Conservation (phyloP, 2,797 vertebrate genomes). For the Helicolenus hilgendorfi region DNA sequence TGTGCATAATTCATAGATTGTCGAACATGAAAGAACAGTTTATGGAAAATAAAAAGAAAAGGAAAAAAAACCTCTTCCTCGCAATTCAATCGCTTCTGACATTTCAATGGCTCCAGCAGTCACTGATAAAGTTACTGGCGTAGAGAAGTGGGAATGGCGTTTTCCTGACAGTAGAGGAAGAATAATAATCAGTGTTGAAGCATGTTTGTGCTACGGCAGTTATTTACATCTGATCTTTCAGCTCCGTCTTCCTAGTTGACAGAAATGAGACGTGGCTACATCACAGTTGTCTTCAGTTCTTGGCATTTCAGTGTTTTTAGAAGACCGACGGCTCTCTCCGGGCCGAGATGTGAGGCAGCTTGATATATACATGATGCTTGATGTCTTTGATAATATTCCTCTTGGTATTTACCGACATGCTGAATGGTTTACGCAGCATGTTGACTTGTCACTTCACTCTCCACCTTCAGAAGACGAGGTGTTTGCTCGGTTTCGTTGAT, state of each 20-base stretch:
- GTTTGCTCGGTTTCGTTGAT: not conserved
- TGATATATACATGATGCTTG: constrained; percentile 15
- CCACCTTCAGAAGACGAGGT: constrained; percentile 12
- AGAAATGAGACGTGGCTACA: constrained; percentile 37
- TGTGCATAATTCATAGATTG: not conserved
- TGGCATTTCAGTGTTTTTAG: constrained; percentile 21
- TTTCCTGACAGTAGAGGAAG: not conserved
- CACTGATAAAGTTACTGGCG: constrained; percentile 29
- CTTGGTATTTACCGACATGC: constrained; percentile 26
- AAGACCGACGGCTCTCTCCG: constrained; percentile 33
- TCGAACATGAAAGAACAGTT: constrained; percentile 7
- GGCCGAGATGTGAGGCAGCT: constrained; percentile 20
- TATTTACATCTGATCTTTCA: constrained; percentile 49
- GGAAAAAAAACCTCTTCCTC: not conserved
- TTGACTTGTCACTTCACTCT: constrained; percentile 51
- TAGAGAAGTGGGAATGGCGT: constrained; percentile 23
- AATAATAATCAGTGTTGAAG: constrained; percentile 17
- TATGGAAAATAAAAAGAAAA: constrained; percentile 3
- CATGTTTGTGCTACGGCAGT: not conserved
- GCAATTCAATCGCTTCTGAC: constrained; percentile 31
- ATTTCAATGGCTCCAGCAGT: constrained; percentile 24
- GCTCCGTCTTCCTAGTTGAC: constrained; percentile 13
- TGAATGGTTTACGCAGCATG: constrained; percentile 2
- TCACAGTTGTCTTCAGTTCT: not conserved
- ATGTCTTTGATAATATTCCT: constrained; percentile 56